These are phyloP conservation scores for Dascillus cervinus DNA, from an alignment of 2,888 invertebrate species.

Conservation along the genomic window DNA sequence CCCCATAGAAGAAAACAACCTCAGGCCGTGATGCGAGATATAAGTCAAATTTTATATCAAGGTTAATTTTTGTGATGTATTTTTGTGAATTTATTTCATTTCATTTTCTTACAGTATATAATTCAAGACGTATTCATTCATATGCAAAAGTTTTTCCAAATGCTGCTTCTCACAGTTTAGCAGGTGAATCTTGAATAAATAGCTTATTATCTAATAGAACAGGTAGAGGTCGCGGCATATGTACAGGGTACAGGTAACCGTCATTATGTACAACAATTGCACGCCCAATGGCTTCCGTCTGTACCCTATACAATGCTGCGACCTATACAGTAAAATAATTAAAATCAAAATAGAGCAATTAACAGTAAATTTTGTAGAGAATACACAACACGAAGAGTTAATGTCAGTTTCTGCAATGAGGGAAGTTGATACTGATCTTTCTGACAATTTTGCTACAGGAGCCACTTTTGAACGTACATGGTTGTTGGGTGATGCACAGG, in stretches of 20 bases:
- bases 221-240: too few species aligned
- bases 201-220: conserved; percentile 34
- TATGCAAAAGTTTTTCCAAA: conserved; percentile 42
- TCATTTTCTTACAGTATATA: conserved; percentile 44
- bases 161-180: conserved; percentile 7
- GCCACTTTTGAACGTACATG: conserved; percentile 6
- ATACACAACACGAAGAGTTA: conserved; percentile 20
- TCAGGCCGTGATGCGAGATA: conserved; percentile 78
- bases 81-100: conserved; percentile 4
- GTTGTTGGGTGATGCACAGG: conserved; percentile 1
- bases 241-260: conserved; percentile 28
- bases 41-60: conserved; percentile 71
- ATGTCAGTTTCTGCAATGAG: conserved; percentile 20
- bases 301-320: too few species aligned
- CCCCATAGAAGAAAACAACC: conserved; percentile 66
- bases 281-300: too few species aligned
- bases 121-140: conserved; percentile 52
- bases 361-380: too few species aligned
- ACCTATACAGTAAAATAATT: too few species aligned
- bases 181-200: conserved; percentile 30
- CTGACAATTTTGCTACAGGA: conserved; percentile 17
- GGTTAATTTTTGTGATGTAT: conserved; percentile 37
- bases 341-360: too few species aligned
- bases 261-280: not conserved
- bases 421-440: conserved; percentile 26